A percentile compares a stretch with the other conserved stretches of the same genome.
Evolutionary conservation across 2,888 invertebrate species (phyloP).

Genomic region (Platerodrilus igneus): DNA sequence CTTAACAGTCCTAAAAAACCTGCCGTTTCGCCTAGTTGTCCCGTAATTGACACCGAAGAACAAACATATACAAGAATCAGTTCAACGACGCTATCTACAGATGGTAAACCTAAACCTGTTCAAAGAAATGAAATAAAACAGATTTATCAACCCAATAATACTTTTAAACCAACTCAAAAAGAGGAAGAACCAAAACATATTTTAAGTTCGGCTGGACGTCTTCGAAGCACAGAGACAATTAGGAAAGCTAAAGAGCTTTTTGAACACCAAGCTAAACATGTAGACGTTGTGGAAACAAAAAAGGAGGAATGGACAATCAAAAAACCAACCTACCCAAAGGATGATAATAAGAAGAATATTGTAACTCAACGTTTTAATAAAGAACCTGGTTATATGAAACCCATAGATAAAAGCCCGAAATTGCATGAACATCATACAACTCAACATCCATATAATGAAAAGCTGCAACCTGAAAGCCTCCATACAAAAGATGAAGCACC

Average conservation of each 20-base stretch:
- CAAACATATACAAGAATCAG: constrained; percentile 24
- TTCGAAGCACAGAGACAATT: constrained; percentile 61
- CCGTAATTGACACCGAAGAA: constrained; percentile 31
- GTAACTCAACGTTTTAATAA: constrained; percentile 4
- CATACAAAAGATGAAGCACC: too few species aligned
- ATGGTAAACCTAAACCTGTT: too few species aligned
- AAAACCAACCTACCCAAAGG: constrained; percentile 4
- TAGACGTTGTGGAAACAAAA: too few species aligned
- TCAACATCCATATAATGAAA: too few species aligned
- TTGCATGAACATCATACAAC: too few species aligned
- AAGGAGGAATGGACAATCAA: constrained; percentile 40
- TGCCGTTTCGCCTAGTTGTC: constrained; percentile 25
- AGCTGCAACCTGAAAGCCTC: too few species aligned
- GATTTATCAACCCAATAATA: constrained; percentile 31
- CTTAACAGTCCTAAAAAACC: not conserved
- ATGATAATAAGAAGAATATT: too few species aligned
- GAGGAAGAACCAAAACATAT: constrained; percentile 36
- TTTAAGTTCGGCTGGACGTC: constrained; percentile 38
- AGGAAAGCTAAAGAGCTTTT: constrained; percentile 67
- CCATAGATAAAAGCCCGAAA: not conserved
- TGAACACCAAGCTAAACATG: constrained; percentile 59
- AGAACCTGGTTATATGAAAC: constrained; percentile 4
- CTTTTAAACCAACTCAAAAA: constrained; percentile 40
- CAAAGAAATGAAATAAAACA: too few species aligned
- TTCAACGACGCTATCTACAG: constrained; percentile 11